Evolutionary conservation across 2,888 invertebrate genomes (phyloP), one percentile per base, ranked within the genome.

Genomic region (Mesorhabditis sp.): DNA sequence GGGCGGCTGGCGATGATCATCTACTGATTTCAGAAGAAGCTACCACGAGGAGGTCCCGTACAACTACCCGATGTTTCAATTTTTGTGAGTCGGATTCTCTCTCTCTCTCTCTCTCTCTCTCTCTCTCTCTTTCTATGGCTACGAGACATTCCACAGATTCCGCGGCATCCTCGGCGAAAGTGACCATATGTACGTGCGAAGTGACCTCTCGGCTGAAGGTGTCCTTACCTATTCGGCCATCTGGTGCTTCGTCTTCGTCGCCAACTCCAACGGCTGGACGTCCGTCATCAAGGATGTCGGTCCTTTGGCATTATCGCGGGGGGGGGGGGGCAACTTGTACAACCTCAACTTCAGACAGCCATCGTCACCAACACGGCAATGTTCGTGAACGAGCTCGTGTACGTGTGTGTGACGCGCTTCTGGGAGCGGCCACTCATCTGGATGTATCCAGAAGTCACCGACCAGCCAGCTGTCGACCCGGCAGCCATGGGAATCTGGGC

Each of bases 151-250:
- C 28, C 7, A 10, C n/a, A 50, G 58, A 50, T 50, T 50, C n/a
- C 58, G 58, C 58, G 58, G 58, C 7, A 50, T 50, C n/a, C 58
- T 50, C n/a, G 58, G 58, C n/a, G 58, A 50, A 50, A n/a, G 10
- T 13, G 58, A 50, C 58, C 7, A 50, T 50, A 50, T 50, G 58
- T 13, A 13, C 10, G 58, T 50, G n/a, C n/a, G 7, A 50, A 50
- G 58, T 28, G 28, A 28, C 28, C 28, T 28, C 28, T 28, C 28
- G 28, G 28, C 58, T 13, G n/a, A 10, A 50, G 58, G 58, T 13
- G n/a, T 50, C n/a, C n/a, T 50, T n/a, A 50, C 58, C 7, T 50
- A 50, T 50, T 10, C 58, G 7, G 58, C 58, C 7, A 50, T 50
- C n/a, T 50, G 58, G 58, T n/a, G 7, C 58, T 50, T 50, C n/a